These are phyloP conservation scores for Telmatherina bonti DNA, from an alignment of 2,797 vertebrate species.

Conservation along the genomic window DNA sequence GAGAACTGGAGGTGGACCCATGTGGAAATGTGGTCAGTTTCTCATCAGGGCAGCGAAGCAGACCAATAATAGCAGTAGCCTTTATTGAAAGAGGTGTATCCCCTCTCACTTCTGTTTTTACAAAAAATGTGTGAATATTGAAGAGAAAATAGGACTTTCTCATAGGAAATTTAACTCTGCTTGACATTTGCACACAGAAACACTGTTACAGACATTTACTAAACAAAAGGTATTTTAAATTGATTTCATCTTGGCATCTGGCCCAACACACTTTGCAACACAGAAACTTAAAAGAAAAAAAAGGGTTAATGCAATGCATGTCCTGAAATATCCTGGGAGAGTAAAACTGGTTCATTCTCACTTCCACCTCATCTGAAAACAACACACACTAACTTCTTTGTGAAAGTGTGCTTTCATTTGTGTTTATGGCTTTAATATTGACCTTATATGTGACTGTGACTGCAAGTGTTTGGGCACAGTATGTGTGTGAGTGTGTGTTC, in stretches of 20 bases:
- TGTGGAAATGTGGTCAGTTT: background rate
- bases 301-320: background rate
- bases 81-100: background rate
- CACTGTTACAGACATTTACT: background rate
- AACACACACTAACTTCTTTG: conserved; percentile 48
- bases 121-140: background rate
- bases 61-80: background rate
- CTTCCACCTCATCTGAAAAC: conserved; percentile 36
- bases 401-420: conserved; percentile 38
- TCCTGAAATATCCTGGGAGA: conserved; percentile 14
- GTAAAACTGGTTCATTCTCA: conserved; percentile 28
- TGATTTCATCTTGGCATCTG: background rate
- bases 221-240: background rate
- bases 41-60: background rate
- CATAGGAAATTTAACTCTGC: background rate
- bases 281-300: conserved; percentile 6
- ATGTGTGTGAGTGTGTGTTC: conserved; percentile 47
- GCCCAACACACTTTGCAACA: background rate
- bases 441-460: conserved; percentile 37
- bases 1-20: background rate
- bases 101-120: background rate
- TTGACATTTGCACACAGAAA: background rate
- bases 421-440: conserved; percentile 46
- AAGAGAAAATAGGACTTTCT: background rate
- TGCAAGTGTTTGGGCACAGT: conserved; percentile 31